Conservation (phyloP, 2,113 vertebrate genomes). For the Chlorodrepanis virens region DNA sequence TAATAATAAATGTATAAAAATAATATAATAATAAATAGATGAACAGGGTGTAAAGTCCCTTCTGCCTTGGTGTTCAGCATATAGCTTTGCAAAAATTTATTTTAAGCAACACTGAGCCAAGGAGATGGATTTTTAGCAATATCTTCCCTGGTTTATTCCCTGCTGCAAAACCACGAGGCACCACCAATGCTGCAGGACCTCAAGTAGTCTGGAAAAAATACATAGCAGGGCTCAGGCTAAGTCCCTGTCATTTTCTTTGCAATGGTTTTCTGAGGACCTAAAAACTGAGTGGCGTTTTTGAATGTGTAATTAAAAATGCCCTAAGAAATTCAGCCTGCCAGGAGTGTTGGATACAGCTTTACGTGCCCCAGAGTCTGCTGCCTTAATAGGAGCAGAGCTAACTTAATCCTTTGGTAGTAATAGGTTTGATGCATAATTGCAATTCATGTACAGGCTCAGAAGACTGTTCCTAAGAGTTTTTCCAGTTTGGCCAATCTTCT, state of each 20-base stretch:
- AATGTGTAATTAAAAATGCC: not conserved
- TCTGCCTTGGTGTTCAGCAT: not conserved
- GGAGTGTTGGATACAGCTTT: not conserved
- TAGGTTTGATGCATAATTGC: not conserved
- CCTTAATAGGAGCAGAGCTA: not conserved
- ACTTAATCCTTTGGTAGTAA: not conserved
- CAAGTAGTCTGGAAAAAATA: not conserved
- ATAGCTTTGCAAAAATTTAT: not conserved
- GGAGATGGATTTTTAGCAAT: not conserved
- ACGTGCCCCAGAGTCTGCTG: not conserved
- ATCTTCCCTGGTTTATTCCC: not conserved
- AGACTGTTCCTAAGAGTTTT: not conserved
- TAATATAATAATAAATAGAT: not conserved
- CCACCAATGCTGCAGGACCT: not conserved
- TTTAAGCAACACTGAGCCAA: not conserved
- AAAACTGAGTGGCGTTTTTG: not conserved
- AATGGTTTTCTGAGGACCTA: not conserved
- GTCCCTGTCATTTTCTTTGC: not conserved
- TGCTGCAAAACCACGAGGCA: not conserved
- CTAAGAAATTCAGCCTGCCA: not conserved
- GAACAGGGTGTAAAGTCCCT: not conserved
- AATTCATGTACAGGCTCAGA: not conserved
- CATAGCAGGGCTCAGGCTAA: not conserved
- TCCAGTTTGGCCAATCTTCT: not conserved
- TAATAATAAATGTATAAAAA: not conserved